Evolutionary conservation across 2,797 vertebrate species (phyloP), one percentile per base, ranked within the genome.

Genomic region (Helostoma temminkii): DNA sequence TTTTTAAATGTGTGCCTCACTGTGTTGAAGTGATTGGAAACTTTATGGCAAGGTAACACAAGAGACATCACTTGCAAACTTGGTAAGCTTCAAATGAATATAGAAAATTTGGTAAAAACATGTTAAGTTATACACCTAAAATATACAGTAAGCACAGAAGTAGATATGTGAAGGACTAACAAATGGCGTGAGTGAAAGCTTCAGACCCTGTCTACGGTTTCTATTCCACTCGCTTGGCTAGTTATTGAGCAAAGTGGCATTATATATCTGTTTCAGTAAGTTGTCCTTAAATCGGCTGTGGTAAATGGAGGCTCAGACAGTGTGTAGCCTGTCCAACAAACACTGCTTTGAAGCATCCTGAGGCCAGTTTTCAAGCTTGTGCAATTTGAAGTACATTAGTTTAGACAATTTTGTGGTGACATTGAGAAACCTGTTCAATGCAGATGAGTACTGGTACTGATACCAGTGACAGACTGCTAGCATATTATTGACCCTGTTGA

Each of bases 401-500:
- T 36, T 7, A n/a, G 3, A 14, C 1, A 19, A 0, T 0, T 47
- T 34, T 42, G 52, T 18, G 57, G 0, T 19, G 9, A 12, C 34
- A 24, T 36, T 66, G 30, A 59, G 49, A 75, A 53, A 71, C 16
- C 0, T n/a, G 21, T 18, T 24, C 25, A 26, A 26, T 53, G 32
- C 41, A 34, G 3, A 18, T 61, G 41, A 15, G 41, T 25, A 6
- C 12, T 43, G 16, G 41, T n/a, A 0, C 1, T 47, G 41, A 30
- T 32, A 28, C 18, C 28, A 47, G 54, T 16, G 45, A 41, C 28
- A 18, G 22, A 26, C n/a, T 34, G 45, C 39, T 32, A 34, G 26
- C 46, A 41, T 43, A 36, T 32, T 5, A 63, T 56, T 75, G 70
- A 64, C 61, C 61, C 54, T 26, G 3, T 26, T 73, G 54, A 54